Percentiles rank a stretch among this genome's conserved stretches.
These are phyloP conservation scores for Vesta saturnalis DNA, from an alignment of 2,888 invertebrate genomes.

Conservation along the genomic window DNA sequence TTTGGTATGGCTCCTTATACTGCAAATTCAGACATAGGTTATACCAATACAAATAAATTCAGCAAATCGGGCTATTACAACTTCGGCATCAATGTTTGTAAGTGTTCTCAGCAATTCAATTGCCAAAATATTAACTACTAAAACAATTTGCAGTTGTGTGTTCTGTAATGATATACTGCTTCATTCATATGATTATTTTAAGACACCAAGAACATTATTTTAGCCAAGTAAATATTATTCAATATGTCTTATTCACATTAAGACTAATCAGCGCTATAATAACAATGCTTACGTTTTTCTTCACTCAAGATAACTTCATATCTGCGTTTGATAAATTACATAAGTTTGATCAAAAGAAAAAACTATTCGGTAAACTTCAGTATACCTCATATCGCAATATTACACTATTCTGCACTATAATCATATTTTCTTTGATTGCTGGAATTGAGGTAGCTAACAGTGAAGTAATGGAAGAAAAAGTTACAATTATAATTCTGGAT, in stretches of 20 bases:
- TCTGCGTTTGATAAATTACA: constrained; percentile 19
- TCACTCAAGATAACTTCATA: constrained; percentile 17
- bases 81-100: not conserved
- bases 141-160: constrained; percentile 20
- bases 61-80: not conserved
- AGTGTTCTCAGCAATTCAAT: not conserved
- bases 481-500: constrained; percentile 12
- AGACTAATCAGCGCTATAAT: constrained; percentile 22
- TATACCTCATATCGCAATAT: constrained; percentile 12
- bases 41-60: not conserved
- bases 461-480: constrained; percentile 11
- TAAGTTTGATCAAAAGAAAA: constrained; percentile 20
- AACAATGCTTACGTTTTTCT: constrained; percentile 18
- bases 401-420: not conserved
- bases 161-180: constrained; percentile 14
- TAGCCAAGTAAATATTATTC: constrained; percentile 14
- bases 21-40: not conserved
- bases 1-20: constrained; percentile 8
- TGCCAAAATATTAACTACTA: not conserved
- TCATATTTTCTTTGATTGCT: constrained; percentile 12
- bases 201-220: constrained; percentile 16
- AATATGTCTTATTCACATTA: constrained; percentile 13
- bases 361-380: constrained; percentile 14
- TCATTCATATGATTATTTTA: constrained; percentile 13
- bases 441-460: constrained; percentile 17